Evolutionary conservation across 2,888 invertebrate genomes (phyloP), one percentile per base, ranked within the genome.

Genomic region (Diachrysia chrysitis): DNA sequence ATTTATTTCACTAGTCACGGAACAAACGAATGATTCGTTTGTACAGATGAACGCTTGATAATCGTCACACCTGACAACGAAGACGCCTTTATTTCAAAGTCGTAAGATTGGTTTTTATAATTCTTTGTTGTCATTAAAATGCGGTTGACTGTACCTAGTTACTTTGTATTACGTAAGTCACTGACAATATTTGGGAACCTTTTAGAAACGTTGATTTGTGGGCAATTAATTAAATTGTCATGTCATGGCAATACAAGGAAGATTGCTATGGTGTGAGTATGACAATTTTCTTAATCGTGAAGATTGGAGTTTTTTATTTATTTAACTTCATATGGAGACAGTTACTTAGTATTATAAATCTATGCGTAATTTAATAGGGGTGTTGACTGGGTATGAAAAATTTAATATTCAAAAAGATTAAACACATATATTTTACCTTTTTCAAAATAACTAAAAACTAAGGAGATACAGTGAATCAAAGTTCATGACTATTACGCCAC

Each of bases 1-100:
- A 87, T 88, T 87, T 86, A 75, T 76, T 80, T 77, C 67, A 74
- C 79, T 78, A 76, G 82, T 79, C 83, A 83, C 85, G 83, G 80
- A 79, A 79, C 62, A 66, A 72, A 79, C 53, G 60, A 71, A 64
- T 72, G 62, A 72, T 75, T 73, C 70, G 68, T 66, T 73, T 60
- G 58, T 42, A 42, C 42, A n/a, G 37, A n/a, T 37, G 14, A 42
- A 42, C 42, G 7, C 42, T 6, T 42, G n/a, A n/a, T 42, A 42
- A 4, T n/a, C n/a, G n/a, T n/a, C 16, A 42, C 16, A 14, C 1
- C n/a, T 42, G 10, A 10, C 10, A 10, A 10, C 10, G 32, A 42
- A 1, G n/a, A 6, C n/a, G 1, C 42, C 42, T n/a, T 4, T 42
- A 42, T 42, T n/a, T 6, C n/a, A n/a, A n/a, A 1, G n/a, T 2